Evolutionary conservation across 2,888 invertebrate species (phyloP), one percentile per base, ranked within the genome.

Genomic region (Cheilosia impressa): DNA sequence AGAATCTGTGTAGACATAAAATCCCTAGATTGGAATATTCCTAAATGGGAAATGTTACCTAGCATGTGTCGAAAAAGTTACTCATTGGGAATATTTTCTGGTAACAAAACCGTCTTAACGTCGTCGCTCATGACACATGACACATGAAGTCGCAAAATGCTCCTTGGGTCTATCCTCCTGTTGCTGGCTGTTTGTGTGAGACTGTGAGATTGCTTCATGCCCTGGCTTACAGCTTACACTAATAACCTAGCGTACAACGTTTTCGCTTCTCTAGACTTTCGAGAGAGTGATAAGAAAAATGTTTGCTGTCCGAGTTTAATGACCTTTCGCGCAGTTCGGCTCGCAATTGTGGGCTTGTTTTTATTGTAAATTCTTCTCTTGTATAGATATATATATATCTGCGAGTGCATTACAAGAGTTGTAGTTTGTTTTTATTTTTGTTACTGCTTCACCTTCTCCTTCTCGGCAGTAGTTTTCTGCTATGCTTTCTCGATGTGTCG

Each of bases 251-350:
- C 75, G 60, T 62, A 31, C 60, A 65, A 45, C 65, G 82, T 82
- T 82, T 82, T 82, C 82, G 82, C 82, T 82, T 82, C 82, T 82
- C 82, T 72, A 82, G 82, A 77, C 82, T 66, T 77, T 66, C 82
- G 77, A 82, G 72, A 82, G 82, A 82, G 82, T 77, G 82, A 82
- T 77, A 82, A 82, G 63, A 57, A 75, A 81, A 81, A 75, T 63
- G 65, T 60, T 71, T 72, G 71, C 77, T 50, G 60, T n/a, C 41
- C 55, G 77, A 72, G 82, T 82, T 82, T 72, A 82, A 72, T 53
- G 72, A 82, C 82, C 82, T 62, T 65, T 63, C 38, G 62, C 19
- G 31, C 9, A 9, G 31, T 31, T 31, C 9, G 58, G 58, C 50
- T 66, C 45, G 66, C 22, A 79, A 19, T 55, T 60, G 52, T 68